Conservation (phyloP, 2,888 invertebrate genomes). For the Melolontha melolontha region DNA sequence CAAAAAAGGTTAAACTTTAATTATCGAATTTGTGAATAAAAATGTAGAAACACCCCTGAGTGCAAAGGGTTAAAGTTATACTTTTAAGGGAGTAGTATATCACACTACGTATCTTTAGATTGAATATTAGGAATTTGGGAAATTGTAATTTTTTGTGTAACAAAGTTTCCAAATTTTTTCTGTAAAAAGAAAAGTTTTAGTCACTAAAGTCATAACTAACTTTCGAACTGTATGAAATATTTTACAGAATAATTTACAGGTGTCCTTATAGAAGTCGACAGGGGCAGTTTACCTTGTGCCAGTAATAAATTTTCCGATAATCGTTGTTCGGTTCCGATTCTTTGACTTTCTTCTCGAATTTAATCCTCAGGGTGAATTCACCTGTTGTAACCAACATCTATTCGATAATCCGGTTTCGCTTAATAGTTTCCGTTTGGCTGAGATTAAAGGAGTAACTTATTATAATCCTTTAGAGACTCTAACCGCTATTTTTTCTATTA, state of each 20-base stretch:
- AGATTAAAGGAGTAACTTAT: slow-evolving; percentile 35
- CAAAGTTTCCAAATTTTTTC: background rate
- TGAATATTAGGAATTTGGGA: too few relatives aligned
- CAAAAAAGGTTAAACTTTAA: too few relatives aligned
- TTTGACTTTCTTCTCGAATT: slow-evolving; percentile 46
- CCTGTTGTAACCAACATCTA: slow-evolving; percentile 44
- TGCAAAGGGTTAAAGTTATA: too few relatives aligned
- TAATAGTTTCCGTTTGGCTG: slow-evolving; percentile 26
- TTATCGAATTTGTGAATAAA: too few relatives aligned
- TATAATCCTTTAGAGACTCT: slow-evolving; percentile 11
- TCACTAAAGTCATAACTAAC: too few relatives aligned
- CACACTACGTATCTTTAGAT: too few relatives aligned
- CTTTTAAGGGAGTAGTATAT: too few relatives aligned
- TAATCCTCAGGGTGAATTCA: slow-evolving; percentile 48
- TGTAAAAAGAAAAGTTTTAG: too few relatives aligned
- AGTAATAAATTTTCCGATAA: slow-evolving; percentile 47
- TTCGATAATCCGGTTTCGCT: slow-evolving; percentile 23
- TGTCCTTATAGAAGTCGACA: slow-evolving; percentile 48
- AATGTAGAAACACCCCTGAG: too few relatives aligned
- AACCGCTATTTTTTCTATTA: slow-evolving; percentile 1
- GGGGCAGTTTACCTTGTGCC: slow-evolving; percentile 46
- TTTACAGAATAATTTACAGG: slow-evolving; percentile 46
- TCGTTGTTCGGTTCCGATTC: slow-evolving; percentile 47
- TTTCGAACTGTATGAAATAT: slow-evolving; percentile 2
- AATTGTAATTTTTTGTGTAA: too few relatives aligned